Base-by-base conservation (phyloP, 2,797 vertebrate genomes). In the Pogoniulus pusillus region DNA sequence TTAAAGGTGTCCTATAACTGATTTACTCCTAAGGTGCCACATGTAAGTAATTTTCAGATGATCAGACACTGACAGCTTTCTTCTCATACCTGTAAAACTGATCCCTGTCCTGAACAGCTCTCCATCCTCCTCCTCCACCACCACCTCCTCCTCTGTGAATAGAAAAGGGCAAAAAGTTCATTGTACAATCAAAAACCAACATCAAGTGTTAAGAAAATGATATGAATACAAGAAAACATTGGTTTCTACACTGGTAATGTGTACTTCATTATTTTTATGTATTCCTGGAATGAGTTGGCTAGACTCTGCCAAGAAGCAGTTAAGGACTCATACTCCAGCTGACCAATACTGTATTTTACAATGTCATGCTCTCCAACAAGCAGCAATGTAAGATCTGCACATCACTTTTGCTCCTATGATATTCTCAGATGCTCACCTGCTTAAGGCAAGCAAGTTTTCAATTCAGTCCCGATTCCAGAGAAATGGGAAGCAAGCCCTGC, bases 81-180 rank as follows among this genome's bases (percentile, higher is more conserved):
- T 64, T 58, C 8, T 53, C 72, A 16, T 95, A 98, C 98, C 98
- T 98, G 91, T 98, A 98, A 89, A 98, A 98, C 73, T 98, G 97
- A 96, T 98, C 98, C 75, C 98, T 96, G 90, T 98, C 98, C 94
- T 98, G 98, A 85, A 97, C 98, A 93, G 96, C 98, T 97, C 98
- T 97, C 98, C 98, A 98, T 80, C 97, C 98, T 93, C 98, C 97
- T 27, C 97, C 97, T 0, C 97, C 97, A 0, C 97, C 98, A 0
- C 98, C 97, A 1, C 97, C 97, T 4, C 97, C 97, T 8, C 97
- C 97, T 96, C 97, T 98, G 96, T 75, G 35, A 91, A 94, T 16
- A 90, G 34, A 96, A n/a, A 62, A 68, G 0, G 0, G 79, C 9
- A 53, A 8, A 2, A 53, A 87, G 15, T 19, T 74, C 62, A 58